Percentiles rank a stretch among this genome's conserved stretches.
These are phyloP conservation scores for Stegana nigrithorax DNA, from an alignment of 2,888 invertebrate genomes.

Conservation along the genomic window DNA sequence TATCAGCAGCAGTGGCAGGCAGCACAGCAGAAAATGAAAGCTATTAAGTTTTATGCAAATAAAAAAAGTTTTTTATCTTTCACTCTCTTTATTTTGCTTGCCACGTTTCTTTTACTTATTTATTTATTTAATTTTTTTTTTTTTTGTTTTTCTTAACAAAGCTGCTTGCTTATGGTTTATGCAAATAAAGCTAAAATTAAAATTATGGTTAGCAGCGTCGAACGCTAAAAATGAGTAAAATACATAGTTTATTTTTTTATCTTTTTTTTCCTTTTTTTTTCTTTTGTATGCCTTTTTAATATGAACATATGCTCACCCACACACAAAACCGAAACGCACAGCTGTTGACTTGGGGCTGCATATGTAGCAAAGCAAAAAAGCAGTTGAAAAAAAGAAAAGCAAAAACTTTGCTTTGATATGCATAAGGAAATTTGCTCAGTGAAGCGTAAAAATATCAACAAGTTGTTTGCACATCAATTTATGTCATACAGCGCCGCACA, in stretches of 20 bases:
- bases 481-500: conserved; percentile 36
- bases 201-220: not conserved
- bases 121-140: not conserved
- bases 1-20: not conserved
- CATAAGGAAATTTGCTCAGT: conserved; percentile 45
- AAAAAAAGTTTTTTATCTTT: not conserved
- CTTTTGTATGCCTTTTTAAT: no score
- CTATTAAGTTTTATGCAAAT: not conserved
- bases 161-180: not conserved
- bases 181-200: conserved; percentile 16
- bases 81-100: not conserved
- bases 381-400: not conserved
- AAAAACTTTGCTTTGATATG: not conserved
- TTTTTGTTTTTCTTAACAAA: not conserved
- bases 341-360: not conserved
- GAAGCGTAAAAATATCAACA: conserved; percentile 61
- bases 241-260: no score
- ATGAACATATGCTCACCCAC: conserved; percentile 14
- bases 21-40: not conserved
- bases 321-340: not conserved
- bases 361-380: not conserved
- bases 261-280: no score
- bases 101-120: not conserved
- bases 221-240: no score
- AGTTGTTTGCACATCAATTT: conserved; percentile 57